A percentile compares a stretch with the other conserved stretches of the same genome.
phyloP scores from a whole-genome alignment of 2,888 invertebrate genomes.

The Eupelmus urozonus region DNA sequence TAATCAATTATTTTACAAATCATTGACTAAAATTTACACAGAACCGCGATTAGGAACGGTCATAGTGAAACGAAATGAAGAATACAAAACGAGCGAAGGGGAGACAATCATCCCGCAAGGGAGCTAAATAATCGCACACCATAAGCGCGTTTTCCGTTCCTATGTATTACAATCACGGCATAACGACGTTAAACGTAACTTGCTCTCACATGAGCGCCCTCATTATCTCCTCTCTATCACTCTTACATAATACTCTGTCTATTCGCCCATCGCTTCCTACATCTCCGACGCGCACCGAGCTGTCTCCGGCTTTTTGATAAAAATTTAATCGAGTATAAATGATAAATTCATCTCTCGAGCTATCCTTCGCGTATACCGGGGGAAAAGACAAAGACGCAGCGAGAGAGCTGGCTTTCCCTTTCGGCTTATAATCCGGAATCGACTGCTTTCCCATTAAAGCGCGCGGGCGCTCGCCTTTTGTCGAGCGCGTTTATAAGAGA shows the following conservation, averaged over 20 bases:
- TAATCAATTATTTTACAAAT: too few species aligned
- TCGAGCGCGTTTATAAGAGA: not conserved
- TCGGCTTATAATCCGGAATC: not conserved
- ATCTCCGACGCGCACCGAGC: not conserved
- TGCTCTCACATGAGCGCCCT: conserved; percentile 49
- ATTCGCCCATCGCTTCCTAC: not conserved
- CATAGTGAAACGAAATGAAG: conserved; percentile 1
- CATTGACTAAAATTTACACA: too few species aligned
- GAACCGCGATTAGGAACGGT: too few species aligned
- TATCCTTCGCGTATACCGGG: not conserved
- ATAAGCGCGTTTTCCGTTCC: too few species aligned
- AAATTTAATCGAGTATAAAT: conserved; percentile 60
- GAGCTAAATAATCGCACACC: too few species aligned
- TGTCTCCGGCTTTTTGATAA: conserved; percentile 44
- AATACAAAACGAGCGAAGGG: too few species aligned
- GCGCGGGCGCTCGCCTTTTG: not conserved
- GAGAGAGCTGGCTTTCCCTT: conserved; percentile 7
- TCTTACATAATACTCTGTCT: not conserved
- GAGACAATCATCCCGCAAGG: not conserved
- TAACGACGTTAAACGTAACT: conserved; percentile 53
- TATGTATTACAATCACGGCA: conserved; percentile 45
- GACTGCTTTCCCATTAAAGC: conserved; percentile 38
- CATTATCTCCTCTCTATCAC: conserved; percentile 34
- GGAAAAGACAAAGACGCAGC: conserved; percentile 4
- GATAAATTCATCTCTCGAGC: conserved; percentile 47